Percentiles rank a stretch among this genome's conserved stretches.
Conservation (phyloP, 2,797 vertebrate species). For the Jordanella pulchra region DNA sequence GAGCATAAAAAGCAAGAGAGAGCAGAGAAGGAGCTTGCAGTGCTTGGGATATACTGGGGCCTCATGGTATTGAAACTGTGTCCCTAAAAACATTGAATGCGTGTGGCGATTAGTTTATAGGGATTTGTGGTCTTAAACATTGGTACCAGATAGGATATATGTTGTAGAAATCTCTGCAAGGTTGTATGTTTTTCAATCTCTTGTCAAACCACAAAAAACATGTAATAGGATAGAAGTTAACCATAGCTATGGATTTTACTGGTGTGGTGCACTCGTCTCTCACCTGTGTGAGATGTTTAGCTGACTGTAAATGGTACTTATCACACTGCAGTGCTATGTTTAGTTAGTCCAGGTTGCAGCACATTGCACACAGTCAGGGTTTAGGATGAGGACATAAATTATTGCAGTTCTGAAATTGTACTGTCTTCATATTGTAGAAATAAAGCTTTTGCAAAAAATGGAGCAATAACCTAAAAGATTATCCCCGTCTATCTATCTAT, state of each 20-base stretch:
- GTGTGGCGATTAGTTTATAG: too few species aligned
- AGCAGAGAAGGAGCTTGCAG: too few species aligned
- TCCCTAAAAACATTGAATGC: too few species aligned
- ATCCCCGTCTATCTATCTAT: background rate
- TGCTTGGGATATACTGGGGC: too few species aligned
- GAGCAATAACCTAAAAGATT: background rate
- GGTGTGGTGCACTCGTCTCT: conserved; percentile 6
- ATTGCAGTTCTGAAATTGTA: background rate
- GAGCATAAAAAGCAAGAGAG: too few species aligned
- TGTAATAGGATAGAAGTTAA: background rate
- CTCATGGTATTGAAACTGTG: too few species aligned
- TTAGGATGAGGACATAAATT: conserved; percentile 8
- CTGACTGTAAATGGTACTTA: conserved; percentile 50
- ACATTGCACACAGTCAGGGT: conserved; percentile 26
- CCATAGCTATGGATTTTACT: background rate
- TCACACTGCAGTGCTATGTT: conserved; percentile 46
- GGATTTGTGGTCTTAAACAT: too few species aligned
- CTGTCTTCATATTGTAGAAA: background rate
- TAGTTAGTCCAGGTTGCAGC: conserved; percentile 19
- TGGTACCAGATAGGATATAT: too few species aligned
- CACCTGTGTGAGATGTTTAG: conserved; percentile 28
- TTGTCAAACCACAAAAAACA: background rate
- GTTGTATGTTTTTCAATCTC: background rate
- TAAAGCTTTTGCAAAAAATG: background rate
- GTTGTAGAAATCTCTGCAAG: too few species aligned